Conservation (phyloP, 2,113 vertebrate genomes). For the Paramisgurnus dabryanus region DNA sequence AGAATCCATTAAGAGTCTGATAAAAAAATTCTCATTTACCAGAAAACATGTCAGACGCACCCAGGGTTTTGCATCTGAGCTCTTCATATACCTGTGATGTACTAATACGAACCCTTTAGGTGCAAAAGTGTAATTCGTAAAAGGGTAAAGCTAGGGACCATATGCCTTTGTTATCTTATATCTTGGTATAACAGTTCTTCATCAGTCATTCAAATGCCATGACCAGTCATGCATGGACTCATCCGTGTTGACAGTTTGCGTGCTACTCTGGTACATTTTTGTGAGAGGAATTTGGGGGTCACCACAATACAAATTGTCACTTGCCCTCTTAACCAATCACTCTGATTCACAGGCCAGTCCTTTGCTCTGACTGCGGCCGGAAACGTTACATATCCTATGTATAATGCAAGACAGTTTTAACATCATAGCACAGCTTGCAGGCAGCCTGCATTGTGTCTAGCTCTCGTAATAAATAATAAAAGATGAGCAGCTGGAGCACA, state of each 20-base stretch:
- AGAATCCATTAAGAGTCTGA: no score
- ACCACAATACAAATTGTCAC: slow-evolving; percentile 30
- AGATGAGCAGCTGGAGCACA: slow-evolving; percentile 55
- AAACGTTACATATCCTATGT: slow-evolving; percentile 27
- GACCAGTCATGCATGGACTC: not conserved
- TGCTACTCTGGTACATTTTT: not conserved
- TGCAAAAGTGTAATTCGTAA: no score
- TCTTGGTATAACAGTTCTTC: not conserved
- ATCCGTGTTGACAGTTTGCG: not conserved
- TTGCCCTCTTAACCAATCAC: slow-evolving; percentile 16
- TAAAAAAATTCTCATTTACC: no score
- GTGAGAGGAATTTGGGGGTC: slow-evolving; percentile 27
- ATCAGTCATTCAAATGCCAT: no score
- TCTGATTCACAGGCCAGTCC: slow-evolving; percentile 28
- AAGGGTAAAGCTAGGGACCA: no score
- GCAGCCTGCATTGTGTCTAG: slow-evolving; percentile 50
- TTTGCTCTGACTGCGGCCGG: not conserved
- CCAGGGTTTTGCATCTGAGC: no score
- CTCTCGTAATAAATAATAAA: slow-evolving; percentile 76
- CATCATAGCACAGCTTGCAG: slow-evolving; percentile 37
- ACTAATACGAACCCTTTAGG: no score
- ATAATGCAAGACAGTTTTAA: slow-evolving; percentile 51
- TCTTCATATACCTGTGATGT: no score
- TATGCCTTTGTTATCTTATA: not conserved
- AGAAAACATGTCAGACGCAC: no score